These are phyloP conservation scores for Alectoris magna DNA, from an alignment of 2,797 vertebrate species.

Conservation along the genomic window DNA sequence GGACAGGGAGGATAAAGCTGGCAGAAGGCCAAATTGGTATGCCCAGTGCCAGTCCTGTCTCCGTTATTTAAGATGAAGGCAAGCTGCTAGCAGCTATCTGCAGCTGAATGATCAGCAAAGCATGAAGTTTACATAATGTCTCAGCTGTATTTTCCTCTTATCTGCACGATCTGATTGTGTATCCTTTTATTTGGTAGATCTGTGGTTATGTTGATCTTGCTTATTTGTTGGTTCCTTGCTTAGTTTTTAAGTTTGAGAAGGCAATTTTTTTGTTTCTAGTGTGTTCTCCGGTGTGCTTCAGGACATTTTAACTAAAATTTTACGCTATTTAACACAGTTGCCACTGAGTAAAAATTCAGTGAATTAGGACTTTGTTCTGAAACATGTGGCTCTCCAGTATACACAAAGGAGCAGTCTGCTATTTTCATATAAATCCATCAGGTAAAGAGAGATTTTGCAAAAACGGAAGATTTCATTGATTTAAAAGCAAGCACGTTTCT, in stretches of 20 bases:
- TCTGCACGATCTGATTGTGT: neutral
- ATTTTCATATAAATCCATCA: neutral
- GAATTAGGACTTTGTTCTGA: neutral
- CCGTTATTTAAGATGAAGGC: neutral
- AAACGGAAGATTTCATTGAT: neutral
- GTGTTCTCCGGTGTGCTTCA: neutral
- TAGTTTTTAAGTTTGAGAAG: neutral
- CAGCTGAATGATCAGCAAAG: conserved; percentile 3
- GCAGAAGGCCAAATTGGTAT: neutral
- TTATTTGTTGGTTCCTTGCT: neutral
- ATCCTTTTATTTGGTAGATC: neutral
- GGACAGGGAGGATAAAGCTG: neutral
- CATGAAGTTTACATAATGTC: conserved; percentile 18
- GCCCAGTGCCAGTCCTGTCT: neutral
- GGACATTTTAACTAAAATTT: neutral
- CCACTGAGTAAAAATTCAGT: neutral
- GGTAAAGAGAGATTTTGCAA: neutral
- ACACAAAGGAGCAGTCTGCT: neutral
- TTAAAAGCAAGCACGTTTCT: neutral
- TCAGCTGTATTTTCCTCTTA: conserved; percentile 10
- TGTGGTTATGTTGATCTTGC: rapidly evolving
- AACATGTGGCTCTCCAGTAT: neutral
- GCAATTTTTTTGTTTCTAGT: neutral
- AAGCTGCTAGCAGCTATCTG: neutral
- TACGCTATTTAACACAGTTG: neutral